These are phyloP conservation scores for Tetheella fluctuosa DNA, from an alignment of 2,888 invertebrate species.

Conservation along the genomic window DNA sequence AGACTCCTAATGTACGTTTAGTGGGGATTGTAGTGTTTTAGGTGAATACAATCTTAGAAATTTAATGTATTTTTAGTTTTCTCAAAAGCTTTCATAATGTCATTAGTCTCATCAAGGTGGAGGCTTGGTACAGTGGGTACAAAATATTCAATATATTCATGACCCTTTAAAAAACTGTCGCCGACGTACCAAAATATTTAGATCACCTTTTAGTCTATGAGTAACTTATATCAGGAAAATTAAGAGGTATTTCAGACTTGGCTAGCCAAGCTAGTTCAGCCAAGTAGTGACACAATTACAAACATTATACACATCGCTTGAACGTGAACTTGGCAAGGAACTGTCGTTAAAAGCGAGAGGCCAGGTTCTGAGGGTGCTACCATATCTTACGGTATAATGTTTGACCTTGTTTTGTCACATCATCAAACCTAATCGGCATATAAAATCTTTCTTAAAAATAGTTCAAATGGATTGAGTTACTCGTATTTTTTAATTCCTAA, in stretches of 20 bases:
- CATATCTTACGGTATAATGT: background rate
- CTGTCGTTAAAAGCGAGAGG: background rate
- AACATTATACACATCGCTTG: background rate
- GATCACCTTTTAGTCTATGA: too few species aligned
- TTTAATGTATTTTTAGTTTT: too few species aligned
- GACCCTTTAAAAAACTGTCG: too few species aligned
- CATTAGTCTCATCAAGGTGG: too few species aligned
- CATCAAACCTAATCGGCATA: background rate
- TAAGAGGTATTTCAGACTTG: background rate
- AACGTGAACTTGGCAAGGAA: slow-evolving; percentile 2
- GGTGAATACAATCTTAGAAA: too few species aligned
- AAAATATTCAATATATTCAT: too few species aligned
- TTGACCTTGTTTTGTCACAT: background rate
- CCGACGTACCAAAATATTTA: too few species aligned
- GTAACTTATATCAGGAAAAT: too few species aligned
- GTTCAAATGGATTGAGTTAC: background rate
- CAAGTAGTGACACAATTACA: background rate
- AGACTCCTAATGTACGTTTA: too few species aligned
- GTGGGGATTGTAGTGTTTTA: too few species aligned
- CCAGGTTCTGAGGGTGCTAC: background rate
- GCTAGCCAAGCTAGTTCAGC: background rate
- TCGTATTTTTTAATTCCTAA: background rate
- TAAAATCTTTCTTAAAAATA: background rate
- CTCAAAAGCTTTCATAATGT: too few species aligned
- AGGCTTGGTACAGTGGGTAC: too few species aligned